Evolutionary conservation across 2,797 vertebrate species (phyloP).

Genomic region (Danio jaintianensis): DNA sequence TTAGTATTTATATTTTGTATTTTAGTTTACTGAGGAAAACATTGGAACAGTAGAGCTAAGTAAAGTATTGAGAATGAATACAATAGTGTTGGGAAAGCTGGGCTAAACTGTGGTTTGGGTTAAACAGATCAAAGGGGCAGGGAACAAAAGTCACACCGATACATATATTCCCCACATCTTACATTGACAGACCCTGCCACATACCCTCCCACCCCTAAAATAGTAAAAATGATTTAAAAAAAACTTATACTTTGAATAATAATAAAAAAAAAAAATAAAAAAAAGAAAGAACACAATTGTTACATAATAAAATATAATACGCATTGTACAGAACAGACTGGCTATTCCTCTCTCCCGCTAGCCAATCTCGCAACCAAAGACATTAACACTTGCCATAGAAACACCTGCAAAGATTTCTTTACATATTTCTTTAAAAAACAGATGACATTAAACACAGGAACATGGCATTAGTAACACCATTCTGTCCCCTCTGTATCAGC

Average conservation of each 20-base stretch:
- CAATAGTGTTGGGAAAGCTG: slow-evolving; percentile 76
- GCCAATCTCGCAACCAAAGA: slow-evolving; percentile 69
- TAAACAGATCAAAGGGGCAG: slow-evolving; percentile 59
- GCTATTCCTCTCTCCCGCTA: slow-evolving; percentile 69
- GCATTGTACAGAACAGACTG: slow-evolving; percentile 82
- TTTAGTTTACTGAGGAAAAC: slow-evolving; percentile 82
- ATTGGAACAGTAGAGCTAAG: slow-evolving; percentile 77
- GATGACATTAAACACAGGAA: slow-evolving; percentile 51
- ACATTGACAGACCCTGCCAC: slow-evolving; percentile 71
- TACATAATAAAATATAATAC: slow-evolving; percentile 86
- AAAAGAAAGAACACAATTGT: slow-evolving; percentile 72
- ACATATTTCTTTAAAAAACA: slow-evolving; percentile 60
- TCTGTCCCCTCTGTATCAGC: slow-evolving; percentile 53
- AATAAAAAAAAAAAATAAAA: slow-evolving; percentile 71
- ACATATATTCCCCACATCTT: slow-evolving; percentile 77
- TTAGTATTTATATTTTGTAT: slow-evolving; percentile 84
- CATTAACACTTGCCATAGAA: slow-evolving; percentile 66
- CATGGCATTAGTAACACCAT: slow-evolving; percentile 62
- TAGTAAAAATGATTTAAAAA: slow-evolving; percentile 75
- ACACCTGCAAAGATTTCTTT: slow-evolving; percentile 60
- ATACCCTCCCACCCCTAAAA: slow-evolving; percentile 72
- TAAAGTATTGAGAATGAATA: slow-evolving; percentile 81
- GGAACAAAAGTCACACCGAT: slow-evolving; percentile 74
- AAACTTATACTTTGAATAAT: slow-evolving; percentile 77
- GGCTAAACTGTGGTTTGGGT: slow-evolving; percentile 71